A percentile compares a stretch with the other conserved stretches of the same genome.
Conservation (phyloP, 2,888 invertebrate species). For the Agonum fuliginosum region DNA sequence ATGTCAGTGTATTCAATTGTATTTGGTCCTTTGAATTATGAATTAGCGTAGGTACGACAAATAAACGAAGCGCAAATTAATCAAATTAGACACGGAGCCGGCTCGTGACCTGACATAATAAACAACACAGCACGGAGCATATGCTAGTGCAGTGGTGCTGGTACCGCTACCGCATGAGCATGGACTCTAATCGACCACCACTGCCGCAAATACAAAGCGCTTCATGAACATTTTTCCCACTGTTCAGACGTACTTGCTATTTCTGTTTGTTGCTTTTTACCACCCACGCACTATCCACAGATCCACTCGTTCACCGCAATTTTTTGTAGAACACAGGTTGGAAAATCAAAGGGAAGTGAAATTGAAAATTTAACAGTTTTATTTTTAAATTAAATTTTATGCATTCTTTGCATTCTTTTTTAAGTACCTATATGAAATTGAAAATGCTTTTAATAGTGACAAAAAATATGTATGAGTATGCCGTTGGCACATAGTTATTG, state of each 20-base stretch:
- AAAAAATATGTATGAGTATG: no score
- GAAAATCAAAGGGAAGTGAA: not conserved
- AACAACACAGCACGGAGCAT: conserved; percentile 33
- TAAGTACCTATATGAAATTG: no score
- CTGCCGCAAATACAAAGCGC: conserved; percentile 9
- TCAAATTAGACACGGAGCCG: conserved; percentile 51
- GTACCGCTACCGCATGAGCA: conserved; percentile 3
- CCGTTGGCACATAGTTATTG: no score
- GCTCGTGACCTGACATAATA: conserved; percentile 48
- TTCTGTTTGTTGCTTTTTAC: not conserved
- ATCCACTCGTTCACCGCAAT: not conserved
- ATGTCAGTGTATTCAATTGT: conserved; percentile 28
- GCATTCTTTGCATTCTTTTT: no score
- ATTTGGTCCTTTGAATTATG: conserved; percentile 39
- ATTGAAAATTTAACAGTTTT: no score
- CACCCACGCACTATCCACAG: not conserved
- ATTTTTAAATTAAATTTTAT: no score
- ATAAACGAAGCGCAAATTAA: conserved; percentile 50
- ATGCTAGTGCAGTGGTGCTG: not conserved
- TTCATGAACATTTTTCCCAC: conserved; percentile 21
- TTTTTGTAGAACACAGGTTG: not conserved
- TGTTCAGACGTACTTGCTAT: conserved; percentile 18
- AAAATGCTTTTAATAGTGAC: no score
- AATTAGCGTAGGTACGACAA: conserved; percentile 46
- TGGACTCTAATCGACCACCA: conserved; percentile 14